Base-by-base conservation (phyloP, 2,113 vertebrate species). In the Craseonycteris thonglongyai region DNA sequence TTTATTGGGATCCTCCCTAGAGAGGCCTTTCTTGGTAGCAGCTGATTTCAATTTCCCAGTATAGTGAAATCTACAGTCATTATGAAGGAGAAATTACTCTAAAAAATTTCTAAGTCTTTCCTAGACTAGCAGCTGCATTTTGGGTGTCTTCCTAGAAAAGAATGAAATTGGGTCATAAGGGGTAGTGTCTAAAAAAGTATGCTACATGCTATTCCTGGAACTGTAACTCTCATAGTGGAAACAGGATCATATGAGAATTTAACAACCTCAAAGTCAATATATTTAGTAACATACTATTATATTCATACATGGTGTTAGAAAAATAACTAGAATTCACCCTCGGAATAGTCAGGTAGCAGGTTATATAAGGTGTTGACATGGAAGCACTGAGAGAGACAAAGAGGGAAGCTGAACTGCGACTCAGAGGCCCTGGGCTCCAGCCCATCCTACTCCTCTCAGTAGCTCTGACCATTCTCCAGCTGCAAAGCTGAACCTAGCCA, bases 91-190 rank as follows among this genome's bases (percentile, higher is more conserved):
- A 74, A 74, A 54, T 63, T 78, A 74, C 33, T 85, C 74, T 56
- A 22, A 78, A 90, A 58, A 13, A 42, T 68, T 26, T 69, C 4
- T 5, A 54, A 66, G 71, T 72, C 45, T 63, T 94, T 85, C 78
- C 74, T 72, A 92, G 47, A 95, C 24, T 30, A 84, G 28, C 68
- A 88, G 38, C 42, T 86, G 45, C 38, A 38, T 82, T 71, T 61
- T 88, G 90, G 49, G 33, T 81, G 65, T 71, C 40, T 91, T 71
- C 83, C 90, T 75, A 58, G 59, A 61, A 88, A 94, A 80, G 19
- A 82, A 61, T 45, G n/a, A 66, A 92, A 92, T 0, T 1, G 49
- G 61, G n/a, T 54, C 80, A 72, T 66, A 75, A 74, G 79, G 63
- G 74, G 90, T 21, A 76, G 26, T 81, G 19, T 83, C 80, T 79